These are phyloP conservation scores for Carlito syrichta DNA, from an alignment of 2,113 vertebrate genomes.

Conservation along the genomic window DNA sequence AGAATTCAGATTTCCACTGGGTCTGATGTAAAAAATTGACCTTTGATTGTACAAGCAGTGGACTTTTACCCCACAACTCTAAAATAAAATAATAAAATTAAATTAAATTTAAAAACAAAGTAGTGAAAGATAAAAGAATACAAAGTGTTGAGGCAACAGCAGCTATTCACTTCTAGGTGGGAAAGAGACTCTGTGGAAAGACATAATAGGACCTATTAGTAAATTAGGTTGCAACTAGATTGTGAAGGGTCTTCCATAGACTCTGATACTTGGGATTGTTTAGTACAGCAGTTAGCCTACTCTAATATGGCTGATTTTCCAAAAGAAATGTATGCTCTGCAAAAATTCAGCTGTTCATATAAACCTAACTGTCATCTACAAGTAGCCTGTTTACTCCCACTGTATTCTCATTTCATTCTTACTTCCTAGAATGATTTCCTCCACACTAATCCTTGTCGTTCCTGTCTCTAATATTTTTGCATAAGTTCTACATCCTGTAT, in stretches of 20 bases:
- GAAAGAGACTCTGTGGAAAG: background rate
- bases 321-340: background rate
- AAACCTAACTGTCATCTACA: background rate
- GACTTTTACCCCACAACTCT: too few species aligned
- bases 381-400: background rate
- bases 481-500: background rate
- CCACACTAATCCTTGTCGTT: background rate
- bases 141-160: background rate
- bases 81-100: too few species aligned
- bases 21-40: background rate
- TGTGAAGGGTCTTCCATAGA: background rate
- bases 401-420: background rate
- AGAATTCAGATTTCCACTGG: background rate
- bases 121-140: background rate
- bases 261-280: background rate
- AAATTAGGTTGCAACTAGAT: background rate
- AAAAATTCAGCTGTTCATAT: background rate
- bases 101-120: too few species aligned
- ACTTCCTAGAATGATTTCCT: background rate
- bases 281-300: background rate
- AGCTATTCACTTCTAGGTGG: background rate
- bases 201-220: background rate
- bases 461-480: conserved; percentile 21
- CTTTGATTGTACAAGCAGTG: background rate
- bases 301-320: background rate